Conservation (phyloP, 2,888 invertebrate species). For the Netelia inedita region DNA sequence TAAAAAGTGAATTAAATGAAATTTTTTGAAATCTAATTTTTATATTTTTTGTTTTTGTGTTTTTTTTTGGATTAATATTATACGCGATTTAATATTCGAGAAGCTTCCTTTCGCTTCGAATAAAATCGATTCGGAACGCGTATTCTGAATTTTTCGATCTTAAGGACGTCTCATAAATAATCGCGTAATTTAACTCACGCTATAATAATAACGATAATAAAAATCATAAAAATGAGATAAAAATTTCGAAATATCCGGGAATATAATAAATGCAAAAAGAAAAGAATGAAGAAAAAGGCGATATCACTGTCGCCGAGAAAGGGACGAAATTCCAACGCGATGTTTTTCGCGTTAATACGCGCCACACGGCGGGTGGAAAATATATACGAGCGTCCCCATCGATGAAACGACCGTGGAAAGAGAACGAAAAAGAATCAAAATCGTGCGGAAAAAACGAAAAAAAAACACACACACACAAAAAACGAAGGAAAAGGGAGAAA, state of each 20-base stretch:
- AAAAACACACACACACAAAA: not conserved
- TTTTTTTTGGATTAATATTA: too few relatives aligned
- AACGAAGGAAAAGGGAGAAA: constrained; percentile 45
- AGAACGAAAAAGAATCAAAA: constrained; percentile 23
- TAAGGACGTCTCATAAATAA: too few relatives aligned
- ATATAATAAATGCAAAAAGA: not conserved
- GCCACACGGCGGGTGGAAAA: constrained; percentile 12
- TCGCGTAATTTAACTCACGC: not conserved
- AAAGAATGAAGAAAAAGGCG: constrained; percentile 33
- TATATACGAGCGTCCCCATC: constrained; percentile 46
- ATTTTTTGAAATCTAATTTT: too few relatives aligned
- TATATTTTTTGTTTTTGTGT: too few relatives aligned
- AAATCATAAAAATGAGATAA: not conserved
- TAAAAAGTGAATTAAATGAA: too few relatives aligned
- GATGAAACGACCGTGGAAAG: constrained; percentile 45
- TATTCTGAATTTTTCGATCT: too few relatives aligned
- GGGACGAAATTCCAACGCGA: constrained; percentile 50
- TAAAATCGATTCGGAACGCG: too few relatives aligned
- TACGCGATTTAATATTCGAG: too few relatives aligned
- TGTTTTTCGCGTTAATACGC: constrained; percentile 49
- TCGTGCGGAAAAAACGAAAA: not conserved
- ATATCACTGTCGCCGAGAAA: constrained; percentile 21
- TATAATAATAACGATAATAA: constrained; percentile 14
- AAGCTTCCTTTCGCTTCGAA: too few relatives aligned
- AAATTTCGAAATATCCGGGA: constrained; percentile 4